Conservation (phyloP, 2,113 vertebrate genomes). For the Baryphthengus martii region DNA sequence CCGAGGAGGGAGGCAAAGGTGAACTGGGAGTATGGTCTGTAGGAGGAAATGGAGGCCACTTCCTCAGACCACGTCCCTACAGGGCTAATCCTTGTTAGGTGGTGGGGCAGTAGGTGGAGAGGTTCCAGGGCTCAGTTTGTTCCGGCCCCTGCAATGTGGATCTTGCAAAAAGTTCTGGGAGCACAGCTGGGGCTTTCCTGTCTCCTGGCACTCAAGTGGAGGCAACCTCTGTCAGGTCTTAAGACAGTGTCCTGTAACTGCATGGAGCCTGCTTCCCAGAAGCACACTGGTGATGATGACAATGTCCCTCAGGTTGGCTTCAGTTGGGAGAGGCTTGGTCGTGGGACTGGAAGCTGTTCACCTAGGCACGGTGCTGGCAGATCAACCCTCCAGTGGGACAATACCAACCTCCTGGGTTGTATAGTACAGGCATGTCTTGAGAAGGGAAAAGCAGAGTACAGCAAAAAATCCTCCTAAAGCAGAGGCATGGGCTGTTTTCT, state of each 20-base stretch:
- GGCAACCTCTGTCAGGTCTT: fast-evolving
- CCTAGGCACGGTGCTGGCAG: not conserved
- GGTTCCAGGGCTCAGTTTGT: not conserved
- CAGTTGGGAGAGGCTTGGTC: no score
- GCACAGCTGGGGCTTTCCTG: not conserved
- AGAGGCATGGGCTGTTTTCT: not conserved
- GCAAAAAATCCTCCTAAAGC: not conserved
- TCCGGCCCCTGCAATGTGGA: not conserved
- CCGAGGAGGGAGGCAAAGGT: not conserved
- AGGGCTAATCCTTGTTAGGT: no score
- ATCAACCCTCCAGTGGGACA: not conserved
- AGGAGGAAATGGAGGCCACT: not conserved
- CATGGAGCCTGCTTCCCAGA: not conserved
- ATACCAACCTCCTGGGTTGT: not conserved
- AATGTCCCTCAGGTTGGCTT: not conserved
- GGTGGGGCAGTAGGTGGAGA: not conserved
- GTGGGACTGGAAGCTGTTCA: not conserved
- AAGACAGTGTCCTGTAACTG: not conserved
- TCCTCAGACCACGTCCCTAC: fast-evolving
- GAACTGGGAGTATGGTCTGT: not conserved
- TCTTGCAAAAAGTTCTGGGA: not conserved
- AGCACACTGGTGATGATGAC: not conserved
- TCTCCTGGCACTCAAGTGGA: not conserved
- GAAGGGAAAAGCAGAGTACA: not conserved
- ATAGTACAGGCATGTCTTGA: not conserved